Conservation (phyloP, 1,140 invertebrate species). For the Pararge aegeria region DNA sequence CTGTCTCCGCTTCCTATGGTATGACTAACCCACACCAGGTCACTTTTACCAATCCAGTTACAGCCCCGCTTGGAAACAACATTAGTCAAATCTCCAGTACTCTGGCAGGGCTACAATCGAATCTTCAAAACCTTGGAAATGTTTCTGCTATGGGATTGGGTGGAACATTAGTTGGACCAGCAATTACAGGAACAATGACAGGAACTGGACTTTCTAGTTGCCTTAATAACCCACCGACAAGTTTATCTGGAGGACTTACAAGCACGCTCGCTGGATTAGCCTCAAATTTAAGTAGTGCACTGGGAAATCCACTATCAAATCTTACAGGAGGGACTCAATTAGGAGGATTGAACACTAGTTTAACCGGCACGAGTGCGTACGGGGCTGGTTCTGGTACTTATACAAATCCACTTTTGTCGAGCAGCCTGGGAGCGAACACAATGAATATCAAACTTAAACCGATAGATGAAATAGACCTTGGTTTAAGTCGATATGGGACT, state of each 20-base stretch:
- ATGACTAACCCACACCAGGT: constrained; percentile 78
- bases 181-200: constrained; percentile 61
- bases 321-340: constrained; percentile 73
- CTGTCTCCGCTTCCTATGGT: constrained; percentile 71
- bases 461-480: constrained; percentile 84
- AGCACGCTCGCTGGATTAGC: constrained; percentile 67
- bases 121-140: constrained; percentile 71
- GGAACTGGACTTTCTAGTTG: constrained; percentile 64
- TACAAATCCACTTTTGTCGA: constrained; percentile 81
- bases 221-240: constrained; percentile 70
- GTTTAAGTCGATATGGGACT: constrained; percentile 78
- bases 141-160: constrained; percentile 68
- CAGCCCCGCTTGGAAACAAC: constrained; percentile 72
- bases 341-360: constrained; percentile 70
- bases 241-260: constrained; percentile 65
- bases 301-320: constrained; percentile 69
- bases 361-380: constrained; percentile 69
- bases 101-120: constrained; percentile 72
- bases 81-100: constrained; percentile 77
- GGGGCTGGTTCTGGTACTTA: constrained; percentile 80
- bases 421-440: constrained; percentile 70
- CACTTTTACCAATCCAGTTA: constrained; percentile 79
- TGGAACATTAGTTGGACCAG: constrained; percentile 50
- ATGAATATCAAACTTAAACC: constrained; percentile 85
- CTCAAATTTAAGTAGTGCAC: constrained; percentile 59